phyloP scores from a whole-genome alignment of 1,140 invertebrate species.

The Lethrus apterus region DNA sequence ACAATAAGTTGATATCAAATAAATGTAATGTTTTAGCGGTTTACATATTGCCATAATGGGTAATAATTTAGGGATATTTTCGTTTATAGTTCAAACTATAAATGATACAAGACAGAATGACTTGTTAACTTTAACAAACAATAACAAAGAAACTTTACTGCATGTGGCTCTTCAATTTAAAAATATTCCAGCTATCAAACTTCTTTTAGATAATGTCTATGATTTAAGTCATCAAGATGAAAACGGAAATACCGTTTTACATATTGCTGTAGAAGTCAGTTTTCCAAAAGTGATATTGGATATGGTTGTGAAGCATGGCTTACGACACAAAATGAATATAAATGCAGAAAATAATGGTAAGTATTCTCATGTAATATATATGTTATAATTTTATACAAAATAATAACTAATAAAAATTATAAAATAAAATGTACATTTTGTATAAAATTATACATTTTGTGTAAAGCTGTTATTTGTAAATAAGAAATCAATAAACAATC shows the following conservation, averaged over 20 bases:
- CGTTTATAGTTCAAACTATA: not conserved
- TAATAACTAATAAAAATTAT: too few relatives aligned
- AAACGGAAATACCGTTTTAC: slow-evolving; percentile 45
- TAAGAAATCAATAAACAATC: too few relatives aligned
- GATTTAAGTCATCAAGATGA: slow-evolving; percentile 45
- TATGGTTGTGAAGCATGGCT: slow-evolving; percentile 21
- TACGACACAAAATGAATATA: slow-evolving; percentile 23
- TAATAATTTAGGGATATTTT: not conserved
- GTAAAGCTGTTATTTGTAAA: too few relatives aligned
- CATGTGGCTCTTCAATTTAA: slow-evolving; percentile 46
- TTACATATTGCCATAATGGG: slow-evolving; percentile 21
- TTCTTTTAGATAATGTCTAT: slow-evolving; percentile 41
- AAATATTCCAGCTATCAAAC: slow-evolving; percentile 38
- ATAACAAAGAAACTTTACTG: slow-evolving; percentile 41
- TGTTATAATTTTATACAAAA: too few relatives aligned
- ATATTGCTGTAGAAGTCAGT: slow-evolving; percentile 40
- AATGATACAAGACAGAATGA: not conserved
- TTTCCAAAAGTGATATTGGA: slow-evolving; percentile 7
- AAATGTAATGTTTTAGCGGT: slow-evolving; percentile 10
- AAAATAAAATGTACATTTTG: too few relatives aligned
- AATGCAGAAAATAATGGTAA: slow-evolving; percentile 38
- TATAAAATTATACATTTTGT: too few relatives aligned
- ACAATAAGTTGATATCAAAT: slow-evolving; percentile 1
- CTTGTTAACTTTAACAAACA: slow-evolving; percentile 31
- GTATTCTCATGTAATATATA: too few relatives aligned